phyloP scores from a whole-genome alignment of 2,888 invertebrate species.

The Pyrrhia umbra region DNA sequence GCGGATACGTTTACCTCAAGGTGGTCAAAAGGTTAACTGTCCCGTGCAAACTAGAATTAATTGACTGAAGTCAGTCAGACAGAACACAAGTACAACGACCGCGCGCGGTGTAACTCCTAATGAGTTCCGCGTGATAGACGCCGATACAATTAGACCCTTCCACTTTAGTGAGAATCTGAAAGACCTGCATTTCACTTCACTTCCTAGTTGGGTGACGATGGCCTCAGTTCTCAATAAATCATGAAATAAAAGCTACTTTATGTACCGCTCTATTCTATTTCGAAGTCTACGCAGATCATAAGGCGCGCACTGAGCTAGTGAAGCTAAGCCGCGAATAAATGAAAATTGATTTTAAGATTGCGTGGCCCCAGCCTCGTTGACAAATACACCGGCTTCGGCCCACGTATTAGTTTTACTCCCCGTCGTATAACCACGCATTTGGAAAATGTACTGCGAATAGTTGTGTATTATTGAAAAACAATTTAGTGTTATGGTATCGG shows the following conservation, averaged over 20 bases:
- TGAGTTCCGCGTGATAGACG: neutral
- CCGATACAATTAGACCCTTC: neutral
- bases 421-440: slow-evolving; percentile 50
- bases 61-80: neutral
- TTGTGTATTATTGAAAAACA: slow-evolving; percentile 47
- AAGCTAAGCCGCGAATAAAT: slow-evolving; percentile 90
- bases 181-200: neutral
- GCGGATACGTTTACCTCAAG: no score
- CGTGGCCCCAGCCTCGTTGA: slow-evolving; percentile 81
- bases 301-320: slow-evolving; percentile 80
- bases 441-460: slow-evolving; percentile 58
- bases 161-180: neutral
- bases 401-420: slow-evolving; percentile 72
- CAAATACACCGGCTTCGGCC: slow-evolving; percentile 85
- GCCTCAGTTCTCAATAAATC: neutral
- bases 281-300: slow-evolving; percentile 65
- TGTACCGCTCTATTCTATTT: slow-evolving; percentile 37
- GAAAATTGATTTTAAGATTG: slow-evolving; percentile 90
- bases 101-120: neutral
- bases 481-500: slow-evolving; percentile 27
- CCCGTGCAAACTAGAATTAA: neutral
- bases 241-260: neutral
- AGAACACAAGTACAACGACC: neutral
- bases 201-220: neutral
- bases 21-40: neutral